Percentiles rank a stretch among this genome's conserved stretches.
These are phyloP conservation scores for Hypocryptadius cinnamomeus DNA, from an alignment of 2,113 vertebrate species.

Conservation along the genomic window DNA sequence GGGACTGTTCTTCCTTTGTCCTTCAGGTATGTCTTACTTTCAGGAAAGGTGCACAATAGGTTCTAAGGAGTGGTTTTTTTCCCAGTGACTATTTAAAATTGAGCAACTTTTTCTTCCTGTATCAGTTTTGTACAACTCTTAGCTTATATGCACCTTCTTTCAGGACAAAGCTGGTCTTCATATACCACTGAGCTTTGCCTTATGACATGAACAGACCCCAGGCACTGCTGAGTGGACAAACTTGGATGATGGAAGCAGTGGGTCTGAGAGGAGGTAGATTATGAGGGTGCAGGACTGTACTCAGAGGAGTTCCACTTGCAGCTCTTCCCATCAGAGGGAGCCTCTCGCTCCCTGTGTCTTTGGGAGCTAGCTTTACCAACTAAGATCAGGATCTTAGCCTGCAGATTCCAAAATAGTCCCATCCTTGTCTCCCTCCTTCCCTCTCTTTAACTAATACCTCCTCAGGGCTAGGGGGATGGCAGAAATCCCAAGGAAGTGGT, in stretches of 20 bases:
- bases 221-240: not conserved
- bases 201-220: not conserved
- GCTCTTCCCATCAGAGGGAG: not conserved
- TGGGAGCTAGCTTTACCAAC: not conserved
- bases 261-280: not conserved
- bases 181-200: not conserved
- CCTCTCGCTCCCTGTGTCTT: fast-evolving
- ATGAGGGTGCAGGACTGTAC: not conserved
- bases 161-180: not conserved
- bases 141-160: not conserved
- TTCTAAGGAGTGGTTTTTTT: not conserved
- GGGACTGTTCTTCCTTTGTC: not conserved
- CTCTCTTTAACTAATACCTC: not conserved
- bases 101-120: not conserved
- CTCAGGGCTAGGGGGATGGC: not conserved
- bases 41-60: not conserved
- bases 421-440: not conserved
- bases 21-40: not conserved
- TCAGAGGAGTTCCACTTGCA: not conserved
- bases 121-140: not conserved
- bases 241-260: not conserved
- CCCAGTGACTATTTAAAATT: not conserved
- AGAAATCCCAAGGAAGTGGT: not conserved
- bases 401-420: not conserved
- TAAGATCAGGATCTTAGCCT: not conserved